A percentile compares a stretch with the other conserved stretches of the same genome.
These are phyloP conservation scores for Drosophila peninsularis DNA, from an alignment of 2,888 invertebrate species.

Conservation along the genomic window DNA sequence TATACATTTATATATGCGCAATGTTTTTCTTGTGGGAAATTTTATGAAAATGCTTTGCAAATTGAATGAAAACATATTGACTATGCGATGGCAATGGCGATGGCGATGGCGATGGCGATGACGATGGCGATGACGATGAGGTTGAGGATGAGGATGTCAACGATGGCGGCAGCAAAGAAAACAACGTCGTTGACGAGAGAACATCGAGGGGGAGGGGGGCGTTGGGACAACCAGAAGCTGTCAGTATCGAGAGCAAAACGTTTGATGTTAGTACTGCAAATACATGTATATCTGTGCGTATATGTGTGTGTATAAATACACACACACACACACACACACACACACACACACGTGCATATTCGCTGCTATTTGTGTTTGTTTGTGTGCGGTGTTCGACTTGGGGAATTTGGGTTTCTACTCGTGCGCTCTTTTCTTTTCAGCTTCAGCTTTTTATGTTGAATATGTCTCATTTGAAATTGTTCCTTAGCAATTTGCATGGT, in stretches of 20 bases:
- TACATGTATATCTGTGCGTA: constrained; percentile 71
- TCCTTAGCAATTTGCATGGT: constrained; percentile 69
- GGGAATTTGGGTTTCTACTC: constrained; percentile 47
- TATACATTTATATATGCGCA: constrained; percentile 64
- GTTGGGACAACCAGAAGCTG: constrained; percentile 15
- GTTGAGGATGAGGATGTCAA: constrained; percentile 62
- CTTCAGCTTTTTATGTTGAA: constrained; percentile 34
- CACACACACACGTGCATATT: constrained; percentile 7
- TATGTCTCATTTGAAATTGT: constrained; percentile 79
- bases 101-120: constrained; percentile 36
- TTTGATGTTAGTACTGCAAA: constrained; percentile 75
- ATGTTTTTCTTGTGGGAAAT: constrained; percentile 80
- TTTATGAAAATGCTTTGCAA: constrained; percentile 81
- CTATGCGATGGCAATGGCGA: constrained; percentile 67
- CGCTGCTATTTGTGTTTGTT: constrained; percentile 62
- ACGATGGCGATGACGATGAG: constrained; percentile 30
- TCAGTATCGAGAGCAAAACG: constrained; percentile 60
- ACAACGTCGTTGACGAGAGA: constrained; percentile 69
- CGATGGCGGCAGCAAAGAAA: constrained; percentile 66
- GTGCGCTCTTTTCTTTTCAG: constrained; percentile 28
- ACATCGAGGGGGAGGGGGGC: neutral
- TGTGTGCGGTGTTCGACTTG: constrained; percentile 40
- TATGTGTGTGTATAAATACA: constrained; percentile 25
- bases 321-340: constrained; percentile 15
- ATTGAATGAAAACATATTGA: constrained; percentile 83